Conservation (phyloP, 2,113 vertebrate genomes). For the Apistogramma diplotaenia region DNA sequence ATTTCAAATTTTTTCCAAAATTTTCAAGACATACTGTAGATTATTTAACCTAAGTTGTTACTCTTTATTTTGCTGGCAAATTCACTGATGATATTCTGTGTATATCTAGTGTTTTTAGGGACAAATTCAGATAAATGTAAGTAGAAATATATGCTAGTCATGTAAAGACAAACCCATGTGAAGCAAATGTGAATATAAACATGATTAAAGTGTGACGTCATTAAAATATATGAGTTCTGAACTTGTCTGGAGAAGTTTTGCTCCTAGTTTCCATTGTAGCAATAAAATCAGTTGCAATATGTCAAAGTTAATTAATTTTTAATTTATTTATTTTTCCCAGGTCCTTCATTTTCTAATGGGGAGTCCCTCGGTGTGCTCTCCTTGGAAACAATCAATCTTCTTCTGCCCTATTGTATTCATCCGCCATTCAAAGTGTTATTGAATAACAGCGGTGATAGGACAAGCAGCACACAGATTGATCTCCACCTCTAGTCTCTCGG, state of each 20-base stretch:
- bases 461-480: constrained; percentile 39
- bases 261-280: not conserved
- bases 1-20: no score
- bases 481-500: constrained; percentile 7
- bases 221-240: not conserved
- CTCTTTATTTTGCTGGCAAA: no score
- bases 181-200: not conserved
- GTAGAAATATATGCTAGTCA: not conserved
- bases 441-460: constrained; percentile 24
- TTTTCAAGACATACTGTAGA: no score
- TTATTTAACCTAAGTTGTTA: no score
- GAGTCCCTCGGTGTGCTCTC: not conserved
- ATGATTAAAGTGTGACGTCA: not conserved
- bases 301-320: not conserved
- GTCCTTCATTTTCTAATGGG: not conserved
- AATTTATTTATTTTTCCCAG: not conserved
- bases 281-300: not conserved
- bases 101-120: no score
- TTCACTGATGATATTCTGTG: no score
- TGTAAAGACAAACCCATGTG: not conserved
- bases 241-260: not conserved
- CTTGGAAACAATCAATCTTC: constrained; percentile 8
- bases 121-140: not conserved
- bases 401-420: not conserved
- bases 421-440: constrained; percentile 33